Conservation (phyloP, 2,113 vertebrate species). For the Lepus europaeus region DNA sequence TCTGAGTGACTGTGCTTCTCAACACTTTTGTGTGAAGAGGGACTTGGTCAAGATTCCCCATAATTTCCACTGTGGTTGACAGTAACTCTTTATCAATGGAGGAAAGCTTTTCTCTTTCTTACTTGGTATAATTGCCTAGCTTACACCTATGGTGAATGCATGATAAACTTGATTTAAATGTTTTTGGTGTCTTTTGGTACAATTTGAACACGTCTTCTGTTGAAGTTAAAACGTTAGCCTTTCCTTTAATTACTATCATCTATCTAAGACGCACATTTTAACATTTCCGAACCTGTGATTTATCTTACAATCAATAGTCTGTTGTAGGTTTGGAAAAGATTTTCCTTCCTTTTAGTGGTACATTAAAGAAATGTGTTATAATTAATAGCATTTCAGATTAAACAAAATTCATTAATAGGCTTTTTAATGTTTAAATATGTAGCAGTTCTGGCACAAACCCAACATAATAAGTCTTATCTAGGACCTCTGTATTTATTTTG, state of each 20-base stretch:
- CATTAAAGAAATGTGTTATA: not conserved
- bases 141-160: not conserved
- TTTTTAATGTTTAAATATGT: constrained; percentile 19
- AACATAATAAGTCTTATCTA: not conserved
- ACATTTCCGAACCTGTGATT: not conserved
- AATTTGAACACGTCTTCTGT: not conserved
- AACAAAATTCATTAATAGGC: not conserved
- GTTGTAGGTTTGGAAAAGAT: not conserved
- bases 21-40: not conserved
- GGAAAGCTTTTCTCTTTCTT: not conserved
- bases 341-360: not conserved
- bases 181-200: not conserved
- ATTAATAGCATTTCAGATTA: not conserved
- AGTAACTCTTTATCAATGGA: not conserved
- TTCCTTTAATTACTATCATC: not conserved
- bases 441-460: not conserved
- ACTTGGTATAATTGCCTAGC: not conserved
- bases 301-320: not conserved
- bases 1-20: not conserved
- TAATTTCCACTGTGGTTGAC: not conserved
- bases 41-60: not conserved
- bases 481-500: not conserved
- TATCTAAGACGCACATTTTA: not conserved
- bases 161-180: not conserved
- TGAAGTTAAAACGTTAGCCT: not conserved